Evolutionary conservation across 2,113 vertebrate genomes (phyloP).

Genomic region (Terrapene triunguis): DNA sequence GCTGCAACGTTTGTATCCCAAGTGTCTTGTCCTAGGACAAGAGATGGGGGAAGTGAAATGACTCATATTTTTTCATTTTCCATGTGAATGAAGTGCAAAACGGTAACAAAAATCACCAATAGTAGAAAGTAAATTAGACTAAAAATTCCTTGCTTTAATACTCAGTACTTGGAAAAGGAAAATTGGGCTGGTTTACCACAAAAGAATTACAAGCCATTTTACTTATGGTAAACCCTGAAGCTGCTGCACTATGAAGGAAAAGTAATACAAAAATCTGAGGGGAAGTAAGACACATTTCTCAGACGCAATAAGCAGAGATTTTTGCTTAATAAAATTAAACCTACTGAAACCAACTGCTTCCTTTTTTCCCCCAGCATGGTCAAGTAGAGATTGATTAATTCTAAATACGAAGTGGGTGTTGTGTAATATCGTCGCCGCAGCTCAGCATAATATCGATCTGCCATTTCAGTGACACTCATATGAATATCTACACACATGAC

Average conservation of each 20-base stretch:
- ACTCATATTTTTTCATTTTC: background rate
- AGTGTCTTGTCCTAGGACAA: background rate
- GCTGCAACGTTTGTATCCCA: background rate
- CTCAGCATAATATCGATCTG: conserved; percentile 85
- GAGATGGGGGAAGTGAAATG: background rate
- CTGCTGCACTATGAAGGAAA: background rate
- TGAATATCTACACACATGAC: conserved; percentile 89
- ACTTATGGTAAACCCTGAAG: background rate
- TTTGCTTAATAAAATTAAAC: conserved; percentile 16
- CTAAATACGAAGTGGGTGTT: conserved; percentile 89
- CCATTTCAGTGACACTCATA: conserved; percentile 85
- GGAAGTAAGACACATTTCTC: background rate
- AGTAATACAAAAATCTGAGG: background rate
- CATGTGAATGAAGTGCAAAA: background rate
- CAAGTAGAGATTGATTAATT: conserved; percentile 90
- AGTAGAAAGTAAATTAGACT: background rate
- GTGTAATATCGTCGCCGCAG: conserved; percentile 87
- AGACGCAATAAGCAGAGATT: background rate
- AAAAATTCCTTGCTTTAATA: background rate
- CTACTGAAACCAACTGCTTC: conserved; percentile 82
- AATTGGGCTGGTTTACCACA: background rate
- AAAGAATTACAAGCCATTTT: background rate
- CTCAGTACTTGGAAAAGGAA: background rate
- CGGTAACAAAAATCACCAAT: background rate
- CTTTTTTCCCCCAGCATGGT: conserved; percentile 85